A percentile compares a stretch with the other conserved stretches of the same genome.
phyloP scores from a whole-genome alignment of 2,888 invertebrate species.

The Drosophila nr. perissopoda region DNA sequence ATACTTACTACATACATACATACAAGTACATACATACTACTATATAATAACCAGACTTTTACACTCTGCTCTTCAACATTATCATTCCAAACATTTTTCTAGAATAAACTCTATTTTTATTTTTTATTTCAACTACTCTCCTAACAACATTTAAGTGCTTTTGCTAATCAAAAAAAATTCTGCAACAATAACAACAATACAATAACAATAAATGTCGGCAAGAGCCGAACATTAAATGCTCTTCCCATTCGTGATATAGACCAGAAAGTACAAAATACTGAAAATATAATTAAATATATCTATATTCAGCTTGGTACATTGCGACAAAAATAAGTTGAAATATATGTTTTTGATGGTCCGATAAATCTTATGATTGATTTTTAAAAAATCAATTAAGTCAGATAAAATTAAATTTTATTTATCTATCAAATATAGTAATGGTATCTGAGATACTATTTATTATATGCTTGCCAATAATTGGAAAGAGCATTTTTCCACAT shows the following conservation, averaged over 20 bases:
- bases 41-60: conserved; percentile 56
- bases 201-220: conserved; percentile 33
- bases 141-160: conserved; percentile 54
- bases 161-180: conserved; percentile 48
- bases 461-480: conserved; percentile 1
- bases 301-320: background rate
- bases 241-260: conserved; percentile 30
- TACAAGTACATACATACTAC: conserved; percentile 26
- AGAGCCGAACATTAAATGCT: conserved; percentile 38
- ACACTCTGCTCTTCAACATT: conserved; percentile 48
- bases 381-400: background rate
- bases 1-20: conserved; percentile 26
- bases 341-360: background rate
- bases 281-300: background rate
- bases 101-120: conserved; percentile 40
- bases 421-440: background rate
- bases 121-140: conserved; percentile 57
- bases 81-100: conserved; percentile 49
- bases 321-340: background rate
- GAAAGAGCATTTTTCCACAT: conserved; percentile 46
- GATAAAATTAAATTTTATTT: background rate
- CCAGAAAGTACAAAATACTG: background rate
- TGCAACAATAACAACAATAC: conserved; percentile 27
- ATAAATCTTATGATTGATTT: background rate
- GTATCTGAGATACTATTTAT: conserved; percentile 1